Percentiles rank a stretch among this genome's conserved stretches.
Evolutionary conservation across 1,140 invertebrate species (phyloP).

Genomic region (Apis laboriosa): DNA sequence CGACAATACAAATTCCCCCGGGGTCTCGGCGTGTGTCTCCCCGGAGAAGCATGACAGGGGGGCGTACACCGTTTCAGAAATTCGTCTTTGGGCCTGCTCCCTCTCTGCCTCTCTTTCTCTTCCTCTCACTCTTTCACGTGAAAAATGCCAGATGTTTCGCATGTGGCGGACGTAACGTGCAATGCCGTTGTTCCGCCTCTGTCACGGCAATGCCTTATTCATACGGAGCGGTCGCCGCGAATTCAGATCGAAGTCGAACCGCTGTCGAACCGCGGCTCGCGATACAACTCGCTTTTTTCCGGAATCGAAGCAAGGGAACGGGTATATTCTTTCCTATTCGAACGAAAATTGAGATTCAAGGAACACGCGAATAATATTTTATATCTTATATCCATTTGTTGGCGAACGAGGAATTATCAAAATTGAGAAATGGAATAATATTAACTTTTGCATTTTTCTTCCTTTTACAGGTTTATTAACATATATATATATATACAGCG

Average conservation of each 20-base stretch:
- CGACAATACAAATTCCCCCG: slow-evolving; percentile 75
- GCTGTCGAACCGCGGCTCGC: slow-evolving; percentile 15
- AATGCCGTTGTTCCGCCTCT: slow-evolving; percentile 63
- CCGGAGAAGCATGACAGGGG: slow-evolving; percentile 76
- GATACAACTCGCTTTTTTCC: not conserved
- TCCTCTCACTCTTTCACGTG: slow-evolving; percentile 77
- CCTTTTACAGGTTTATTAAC: too few relatives aligned
- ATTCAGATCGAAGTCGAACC: slow-evolving; percentile 54
- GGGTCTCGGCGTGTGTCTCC: slow-evolving; percentile 61
- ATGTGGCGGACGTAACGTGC: slow-evolving; percentile 76
- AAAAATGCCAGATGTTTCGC: slow-evolving; percentile 81
- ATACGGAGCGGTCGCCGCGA: slow-evolving; percentile 54
- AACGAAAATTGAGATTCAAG: too few relatives aligned
- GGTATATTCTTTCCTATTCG: too few relatives aligned
- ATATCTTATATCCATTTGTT: too few relatives aligned
- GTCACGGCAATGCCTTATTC: slow-evolving; percentile 64
- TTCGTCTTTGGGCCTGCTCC: slow-evolving; percentile 70
- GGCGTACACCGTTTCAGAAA: slow-evolving; percentile 79
- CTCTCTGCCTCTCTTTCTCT: slow-evolving; percentile 54
- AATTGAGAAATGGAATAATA: too few relatives aligned
- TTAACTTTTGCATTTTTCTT: too few relatives aligned
- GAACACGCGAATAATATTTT: too few relatives aligned
- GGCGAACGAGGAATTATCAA: too few relatives aligned
- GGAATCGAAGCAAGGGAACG: too few relatives aligned
- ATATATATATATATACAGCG: too few relatives aligned